Conservation (phyloP, 2,888 invertebrate genomes). For the Oligia latruncula region DNA sequence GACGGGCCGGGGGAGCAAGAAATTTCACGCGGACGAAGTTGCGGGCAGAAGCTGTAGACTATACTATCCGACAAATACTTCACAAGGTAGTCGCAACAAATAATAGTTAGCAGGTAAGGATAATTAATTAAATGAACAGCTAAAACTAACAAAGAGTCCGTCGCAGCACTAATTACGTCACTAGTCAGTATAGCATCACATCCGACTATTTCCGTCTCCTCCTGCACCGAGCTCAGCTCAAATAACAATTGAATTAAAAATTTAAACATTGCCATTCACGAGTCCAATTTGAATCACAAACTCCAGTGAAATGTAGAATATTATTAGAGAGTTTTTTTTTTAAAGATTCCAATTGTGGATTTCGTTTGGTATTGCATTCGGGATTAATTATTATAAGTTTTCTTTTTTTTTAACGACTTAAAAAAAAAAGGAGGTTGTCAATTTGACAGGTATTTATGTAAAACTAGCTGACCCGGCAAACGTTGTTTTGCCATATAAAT, state of each 20-base stretch:
- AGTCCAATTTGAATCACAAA: conserved; percentile 62
- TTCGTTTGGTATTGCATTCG: not conserved
- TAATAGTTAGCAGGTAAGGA: not conserved
- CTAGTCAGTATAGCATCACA: conserved; percentile 4
- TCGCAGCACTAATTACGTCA: conserved; percentile 23
- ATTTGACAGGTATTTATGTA: no score
- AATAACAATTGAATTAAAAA: conserved; percentile 62
- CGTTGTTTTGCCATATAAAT: no score
- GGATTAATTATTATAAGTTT: not conserved
- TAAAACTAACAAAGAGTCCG: conserved; percentile 4
- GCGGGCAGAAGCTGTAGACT: not conserved
- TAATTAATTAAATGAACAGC: not conserved
- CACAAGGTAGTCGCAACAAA: not conserved
- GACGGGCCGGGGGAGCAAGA: not conserved
- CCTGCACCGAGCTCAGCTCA: conserved; percentile 33
- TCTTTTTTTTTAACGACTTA: not conserved
- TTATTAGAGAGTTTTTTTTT: conserved; percentile 45
- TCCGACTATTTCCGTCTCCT: conserved; percentile 32
- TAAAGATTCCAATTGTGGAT: conserved; percentile 24
- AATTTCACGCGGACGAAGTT: not conserved
- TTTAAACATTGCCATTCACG: conserved; percentile 59
- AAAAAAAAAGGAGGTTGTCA: no score
- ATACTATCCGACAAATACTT: not conserved
- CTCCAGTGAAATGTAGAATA: conserved; percentile 32
- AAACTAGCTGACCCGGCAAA: no score